Conservation (phyloP, 2,888 invertebrate species). For the Digitonthophagus gazella region DNA sequence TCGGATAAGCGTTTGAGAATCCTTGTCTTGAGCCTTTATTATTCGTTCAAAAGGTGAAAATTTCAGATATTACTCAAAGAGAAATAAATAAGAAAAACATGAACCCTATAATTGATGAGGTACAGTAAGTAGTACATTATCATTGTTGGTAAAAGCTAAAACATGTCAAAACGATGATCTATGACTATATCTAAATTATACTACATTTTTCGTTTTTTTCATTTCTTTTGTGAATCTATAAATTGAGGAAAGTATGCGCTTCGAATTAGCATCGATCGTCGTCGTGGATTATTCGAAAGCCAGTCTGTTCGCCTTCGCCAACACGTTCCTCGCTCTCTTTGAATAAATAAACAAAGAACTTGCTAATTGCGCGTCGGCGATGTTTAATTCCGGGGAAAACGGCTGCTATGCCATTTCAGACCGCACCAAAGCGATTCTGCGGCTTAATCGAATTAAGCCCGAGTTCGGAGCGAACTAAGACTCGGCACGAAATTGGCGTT, state of each 20-base stretch:
- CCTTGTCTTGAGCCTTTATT: not conserved
- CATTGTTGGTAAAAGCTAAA: no score
- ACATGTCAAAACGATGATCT: no score
- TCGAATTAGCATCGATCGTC: not conserved
- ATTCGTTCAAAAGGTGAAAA: not conserved
- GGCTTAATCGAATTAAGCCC: not conserved
- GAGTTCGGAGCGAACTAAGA: not conserved
- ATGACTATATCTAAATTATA: no score
- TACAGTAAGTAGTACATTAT: no score
- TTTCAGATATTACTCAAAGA: not conserved
- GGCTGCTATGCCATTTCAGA: not conserved
- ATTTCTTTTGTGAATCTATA: not conserved
- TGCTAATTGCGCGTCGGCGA: not conserved
- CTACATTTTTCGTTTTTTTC: no score
- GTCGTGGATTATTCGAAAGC: not conserved
- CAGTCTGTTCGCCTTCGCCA: not conserved
- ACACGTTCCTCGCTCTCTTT: not conserved
- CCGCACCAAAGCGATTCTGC: not conserved
- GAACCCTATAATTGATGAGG: not conserved
- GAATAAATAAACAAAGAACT: not conserved
- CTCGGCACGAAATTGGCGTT: not conserved
- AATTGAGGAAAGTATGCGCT: not conserved
- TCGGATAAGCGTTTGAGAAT: not conserved
- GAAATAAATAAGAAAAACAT: not conserved
- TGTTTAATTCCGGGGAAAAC: not conserved